Evolutionary conservation across 2,797 vertebrate species (phyloP), one percentile per base, ranked within the genome.

Genomic region (Mormyrus hasselquistii): DNA sequence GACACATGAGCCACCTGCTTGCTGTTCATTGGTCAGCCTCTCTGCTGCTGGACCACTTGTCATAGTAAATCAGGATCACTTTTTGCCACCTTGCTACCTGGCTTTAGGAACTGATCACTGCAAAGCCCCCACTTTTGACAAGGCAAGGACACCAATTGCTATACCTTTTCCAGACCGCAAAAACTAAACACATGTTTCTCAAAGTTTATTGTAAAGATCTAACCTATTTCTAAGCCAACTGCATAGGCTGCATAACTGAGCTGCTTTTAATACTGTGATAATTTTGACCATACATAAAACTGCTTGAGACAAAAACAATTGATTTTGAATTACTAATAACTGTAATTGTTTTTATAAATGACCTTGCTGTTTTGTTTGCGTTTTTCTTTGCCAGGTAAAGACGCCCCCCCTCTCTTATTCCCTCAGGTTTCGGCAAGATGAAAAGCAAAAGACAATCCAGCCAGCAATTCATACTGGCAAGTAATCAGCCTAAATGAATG

Each of bases 91-190:
- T n/a, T 25, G 34, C 88, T 47, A 76, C 73, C 73, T 53, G 10
- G 88, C 52, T 44, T 52, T 25, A 52, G 88, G 38, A 82, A 79
- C 76, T 82, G 65, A 88, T 83, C 88, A 83, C 34, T 83, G 88
- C 73, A 88, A 79, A 79, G 38, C 19, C 49, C 14, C 34, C 79
- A 83, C 73, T 52, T 44, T 44, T 44, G 34, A 59, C 87, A 38
- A 50, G 69, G 22, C 69, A 44, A 47, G 73, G 38, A 47, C 29
- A 76, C 10, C 69, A 38, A 41, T n/a, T 9, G 6, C 38, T 19
- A n/a, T 44, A 9, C 2, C 3, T n/a, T 79, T 79, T 79, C 73
- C 38, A 41, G 41, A 47, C 29, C 2, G 16, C 73, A 9, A 79
- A 79, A 79, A 79, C 34, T 9, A 38, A 79, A 44, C 44, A 69